Conservation (phyloP, 2,113 vertebrate species). For the Ia io region DNA sequence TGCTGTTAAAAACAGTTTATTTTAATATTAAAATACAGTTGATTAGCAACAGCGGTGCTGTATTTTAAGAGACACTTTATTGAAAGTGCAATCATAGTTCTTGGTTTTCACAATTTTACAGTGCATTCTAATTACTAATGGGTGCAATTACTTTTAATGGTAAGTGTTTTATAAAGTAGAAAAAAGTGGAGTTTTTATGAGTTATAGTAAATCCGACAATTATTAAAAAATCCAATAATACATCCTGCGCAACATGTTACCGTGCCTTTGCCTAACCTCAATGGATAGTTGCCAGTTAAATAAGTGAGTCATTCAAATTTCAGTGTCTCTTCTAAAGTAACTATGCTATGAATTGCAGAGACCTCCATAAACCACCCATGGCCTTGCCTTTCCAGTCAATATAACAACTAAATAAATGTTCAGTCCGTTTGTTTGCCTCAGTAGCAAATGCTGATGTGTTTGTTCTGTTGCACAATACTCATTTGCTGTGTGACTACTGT, state of each 20-base stretch:
- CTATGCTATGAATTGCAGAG: slow-evolving; percentile 86
- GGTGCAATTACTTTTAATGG: slow-evolving; percentile 86
- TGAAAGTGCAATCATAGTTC: slow-evolving; percentile 87
- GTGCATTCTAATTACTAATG: slow-evolving; percentile 87
- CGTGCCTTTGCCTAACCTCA: slow-evolving; percentile 88
- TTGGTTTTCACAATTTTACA: slow-evolving; percentile 85
- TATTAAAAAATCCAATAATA: slow-evolving; percentile 79
- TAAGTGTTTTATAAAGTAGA: slow-evolving; percentile 83
- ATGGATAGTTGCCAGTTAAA: slow-evolving; percentile 86
- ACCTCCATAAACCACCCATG: slow-evolving; percentile 89
- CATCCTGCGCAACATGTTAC: slow-evolving; percentile 83
- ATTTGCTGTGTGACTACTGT: slow-evolving; percentile 85
- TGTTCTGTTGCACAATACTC: slow-evolving; percentile 84
- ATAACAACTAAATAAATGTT: slow-evolving; percentile 82
- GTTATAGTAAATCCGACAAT: slow-evolving; percentile 80
- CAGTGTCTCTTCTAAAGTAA: slow-evolving; percentile 85
- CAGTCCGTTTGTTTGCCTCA: slow-evolving; percentile 81
- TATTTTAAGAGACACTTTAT: slow-evolving; percentile 88
- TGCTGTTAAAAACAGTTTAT: slow-evolving; percentile 88
- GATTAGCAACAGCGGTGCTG: slow-evolving; percentile 84
- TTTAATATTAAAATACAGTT: slow-evolving; percentile 87
- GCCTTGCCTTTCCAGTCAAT: slow-evolving; percentile 87
- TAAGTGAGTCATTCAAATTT: slow-evolving; percentile 80
- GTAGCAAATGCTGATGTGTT: slow-evolving; percentile 82
- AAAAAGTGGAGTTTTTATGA: slow-evolving; percentile 80